Evolutionary conservation across 2,113 vertebrate genomes (phyloP).

Genomic region (Malurus alboscapulatus): DNA sequence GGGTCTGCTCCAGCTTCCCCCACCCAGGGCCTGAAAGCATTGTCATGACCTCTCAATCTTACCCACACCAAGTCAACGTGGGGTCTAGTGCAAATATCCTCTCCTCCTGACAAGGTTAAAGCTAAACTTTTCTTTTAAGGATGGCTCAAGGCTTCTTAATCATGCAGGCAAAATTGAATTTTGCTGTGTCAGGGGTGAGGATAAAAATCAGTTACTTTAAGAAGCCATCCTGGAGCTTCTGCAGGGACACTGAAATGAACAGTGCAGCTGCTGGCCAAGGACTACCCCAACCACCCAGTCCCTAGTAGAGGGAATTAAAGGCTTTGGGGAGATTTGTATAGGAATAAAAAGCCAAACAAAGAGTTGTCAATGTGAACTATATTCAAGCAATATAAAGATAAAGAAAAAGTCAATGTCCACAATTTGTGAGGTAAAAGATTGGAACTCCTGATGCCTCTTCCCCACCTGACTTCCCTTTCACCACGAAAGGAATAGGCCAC

Average conservation of each 20-base stretch:
- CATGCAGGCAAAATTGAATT: background rate
- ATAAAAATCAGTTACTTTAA: background rate
- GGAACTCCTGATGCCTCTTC: background rate
- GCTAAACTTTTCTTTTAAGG: background rate
- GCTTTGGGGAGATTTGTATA: background rate
- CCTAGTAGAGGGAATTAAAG: background rate
- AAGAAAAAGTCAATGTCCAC: background rate
- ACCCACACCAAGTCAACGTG: fast-evolving
- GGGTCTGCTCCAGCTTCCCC: background rate
- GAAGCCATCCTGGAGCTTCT: background rate
- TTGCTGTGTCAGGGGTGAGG: background rate
- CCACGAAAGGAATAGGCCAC: background rate
- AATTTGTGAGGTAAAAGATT: background rate
- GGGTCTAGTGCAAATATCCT: background rate
- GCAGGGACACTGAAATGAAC: background rate
- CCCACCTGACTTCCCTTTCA: background rate
- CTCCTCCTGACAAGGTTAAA: background rate
- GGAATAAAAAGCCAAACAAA: background rate
- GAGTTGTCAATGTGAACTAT: background rate
- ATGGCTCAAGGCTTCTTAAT: background rate
- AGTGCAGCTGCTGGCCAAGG: background rate
- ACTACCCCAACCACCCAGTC: background rate
- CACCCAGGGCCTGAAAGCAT: background rate
- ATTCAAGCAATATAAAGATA: background rate
- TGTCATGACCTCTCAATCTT: fast-evolving